Evolutionary conservation across 1,140 invertebrate genomes (phyloP).

Genomic region (Dendroctonus valens): DNA sequence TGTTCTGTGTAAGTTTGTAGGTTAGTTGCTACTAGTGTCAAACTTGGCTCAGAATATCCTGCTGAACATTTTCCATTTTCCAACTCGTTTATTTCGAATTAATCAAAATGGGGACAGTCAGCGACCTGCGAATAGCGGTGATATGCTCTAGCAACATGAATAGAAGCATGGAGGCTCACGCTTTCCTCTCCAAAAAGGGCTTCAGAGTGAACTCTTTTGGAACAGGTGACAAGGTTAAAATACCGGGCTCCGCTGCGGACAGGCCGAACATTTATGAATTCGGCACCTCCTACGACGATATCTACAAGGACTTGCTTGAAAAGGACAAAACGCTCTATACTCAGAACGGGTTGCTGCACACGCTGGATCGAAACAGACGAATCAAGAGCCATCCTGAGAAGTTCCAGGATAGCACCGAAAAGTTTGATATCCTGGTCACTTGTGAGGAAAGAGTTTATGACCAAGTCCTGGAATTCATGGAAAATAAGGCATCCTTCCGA

Average conservation of each 20-base stretch:
- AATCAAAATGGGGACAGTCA: constrained; percentile 35
- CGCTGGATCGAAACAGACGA: constrained; percentile 95
- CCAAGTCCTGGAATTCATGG: constrained; percentile 81
- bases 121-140: constrained; percentile 82
- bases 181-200: constrained; percentile 94
- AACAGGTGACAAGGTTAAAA: constrained; percentile 95
- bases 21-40: no score
- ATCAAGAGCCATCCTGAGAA: constrained; percentile 94
- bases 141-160: constrained; percentile 99
- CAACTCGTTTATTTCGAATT: neutral
- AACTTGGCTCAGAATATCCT: no score
- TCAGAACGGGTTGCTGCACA: constrained; percentile 97
- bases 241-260: constrained; percentile 92
- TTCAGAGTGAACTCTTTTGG: constrained; percentile 96
- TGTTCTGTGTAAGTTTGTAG: no score
- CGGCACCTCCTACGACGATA: constrained; percentile 92
- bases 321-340: constrained; percentile 92
- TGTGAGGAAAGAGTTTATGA: constrained; percentile 99
- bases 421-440: constrained; percentile 96
- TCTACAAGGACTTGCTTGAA: constrained; percentile 89
- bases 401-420: constrained; percentile 87
- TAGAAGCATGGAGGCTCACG: constrained; percentile 98
- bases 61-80: neutral
- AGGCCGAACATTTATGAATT: constrained; percentile 99
- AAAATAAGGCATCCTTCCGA: constrained; percentile 66